phyloP scores from a whole-genome alignment of 92 coral and sea anemone genomes.

The Pocillopora meandrina region DNA sequence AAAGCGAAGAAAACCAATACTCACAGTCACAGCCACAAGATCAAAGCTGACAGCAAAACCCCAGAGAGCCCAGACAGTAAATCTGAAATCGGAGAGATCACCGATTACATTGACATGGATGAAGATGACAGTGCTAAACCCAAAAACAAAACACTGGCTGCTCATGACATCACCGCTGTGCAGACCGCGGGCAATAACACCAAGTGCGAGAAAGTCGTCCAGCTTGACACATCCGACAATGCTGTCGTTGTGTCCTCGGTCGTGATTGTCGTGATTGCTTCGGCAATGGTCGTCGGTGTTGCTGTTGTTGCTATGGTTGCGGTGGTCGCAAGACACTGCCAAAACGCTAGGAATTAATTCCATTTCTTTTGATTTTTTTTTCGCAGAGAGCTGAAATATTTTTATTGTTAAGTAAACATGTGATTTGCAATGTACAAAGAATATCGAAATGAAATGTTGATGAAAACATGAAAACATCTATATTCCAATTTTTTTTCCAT shows the following conservation, averaged over 20 bases:
- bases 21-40: constrained; percentile 35
- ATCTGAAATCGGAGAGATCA: constrained; percentile 77
- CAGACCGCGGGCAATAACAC: constrained; percentile 76
- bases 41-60: constrained; percentile 25
- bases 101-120: constrained; percentile 77
- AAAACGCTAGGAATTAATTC: constrained; percentile 73
- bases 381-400: constrained; percentile 14
- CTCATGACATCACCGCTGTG: constrained; percentile 80
- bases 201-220: constrained; percentile 93
- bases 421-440: constrained; percentile 36
- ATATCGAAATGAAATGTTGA: background rate
- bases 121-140: constrained; percentile 49
- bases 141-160: constrained; percentile 67
- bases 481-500: background rate
- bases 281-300: constrained; percentile 99
- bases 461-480: background rate
- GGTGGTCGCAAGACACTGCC: constrained; percentile 99
- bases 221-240: constrained; percentile 97
- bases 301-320: constrained; percentile 99
- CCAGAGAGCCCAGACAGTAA: constrained; percentile 55
- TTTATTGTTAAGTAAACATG: constrained; percentile 15
- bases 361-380: constrained; percentile 1
- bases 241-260: constrained; percentile 99
- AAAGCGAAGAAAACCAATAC: constrained; percentile 46
- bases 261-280: constrained; percentile 98